phyloP scores from a whole-genome alignment of 2,113 vertebrate species.

The Monarcha castaneiventris region DNA sequence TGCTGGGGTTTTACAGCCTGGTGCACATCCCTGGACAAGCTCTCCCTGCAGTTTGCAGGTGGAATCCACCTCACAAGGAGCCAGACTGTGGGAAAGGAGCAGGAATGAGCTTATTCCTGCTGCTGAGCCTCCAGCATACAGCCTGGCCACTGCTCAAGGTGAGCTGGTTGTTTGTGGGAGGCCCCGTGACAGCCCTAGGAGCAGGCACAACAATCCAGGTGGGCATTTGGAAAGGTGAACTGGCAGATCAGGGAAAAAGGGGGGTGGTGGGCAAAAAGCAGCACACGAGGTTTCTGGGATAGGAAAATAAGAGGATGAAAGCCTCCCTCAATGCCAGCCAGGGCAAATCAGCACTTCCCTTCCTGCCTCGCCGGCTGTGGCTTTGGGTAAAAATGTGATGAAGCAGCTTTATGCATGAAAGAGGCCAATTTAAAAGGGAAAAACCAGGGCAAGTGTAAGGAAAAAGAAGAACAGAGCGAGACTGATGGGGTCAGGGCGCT shows the following conservation, averaged over 20 bases:
- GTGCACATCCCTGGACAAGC: neutral
- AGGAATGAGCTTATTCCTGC: neutral
- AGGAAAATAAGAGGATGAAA: neutral
- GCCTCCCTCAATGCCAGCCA: neutral
- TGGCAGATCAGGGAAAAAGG: neutral
- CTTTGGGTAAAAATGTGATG: slow-evolving; percentile 33
- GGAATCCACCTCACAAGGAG: neutral
- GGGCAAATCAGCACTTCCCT: neutral
- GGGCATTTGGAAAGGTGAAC: neutral
- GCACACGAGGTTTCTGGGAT: fast-evolving
- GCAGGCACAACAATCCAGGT: fast-evolving
- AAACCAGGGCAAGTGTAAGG: slow-evolving; percentile 51
- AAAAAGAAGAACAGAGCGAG: slow-evolving; percentile 45
- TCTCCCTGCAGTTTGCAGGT: neutral
- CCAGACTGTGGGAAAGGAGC: neutral
- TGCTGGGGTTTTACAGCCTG: neutral
- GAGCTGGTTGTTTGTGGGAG: neutral
- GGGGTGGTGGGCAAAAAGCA: neutral
- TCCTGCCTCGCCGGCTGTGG: neutral
- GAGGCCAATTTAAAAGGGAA: slow-evolving; percentile 23
- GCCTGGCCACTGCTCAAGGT: neutral
- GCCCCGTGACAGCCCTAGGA: fast-evolving
- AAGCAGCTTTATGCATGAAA: slow-evolving; percentile 41
- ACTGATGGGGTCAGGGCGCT: slow-evolving; percentile 55
- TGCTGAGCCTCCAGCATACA: neutral